Evolutionary conservation across 2,888 invertebrate species (phyloP).

Genomic region (Operophtera brumata): DNA sequence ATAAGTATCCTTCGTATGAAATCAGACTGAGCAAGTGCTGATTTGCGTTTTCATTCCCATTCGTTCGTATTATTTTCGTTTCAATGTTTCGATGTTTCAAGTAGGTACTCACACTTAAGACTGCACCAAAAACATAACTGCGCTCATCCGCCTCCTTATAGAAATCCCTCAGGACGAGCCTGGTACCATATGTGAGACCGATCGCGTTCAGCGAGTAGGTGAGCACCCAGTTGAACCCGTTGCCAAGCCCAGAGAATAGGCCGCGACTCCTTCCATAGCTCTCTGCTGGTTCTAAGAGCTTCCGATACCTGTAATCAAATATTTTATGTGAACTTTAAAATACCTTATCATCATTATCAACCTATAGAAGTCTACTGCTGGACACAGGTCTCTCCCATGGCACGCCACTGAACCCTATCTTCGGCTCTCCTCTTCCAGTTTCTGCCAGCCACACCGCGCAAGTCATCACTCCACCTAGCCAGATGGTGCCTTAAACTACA

Average conservation of each 20-base stretch:
- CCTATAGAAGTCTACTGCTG: too few species aligned
- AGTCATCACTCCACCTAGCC: too few species aligned
- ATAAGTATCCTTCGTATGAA: neutral
- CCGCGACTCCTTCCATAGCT: constrained; percentile 83
- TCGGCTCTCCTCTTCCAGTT: too few species aligned
- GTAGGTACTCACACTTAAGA: constrained; percentile 82
- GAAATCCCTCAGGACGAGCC: constrained; percentile 83
- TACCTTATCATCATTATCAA: too few species aligned
- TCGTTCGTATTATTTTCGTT: too few species aligned
- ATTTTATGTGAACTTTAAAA: neutral
- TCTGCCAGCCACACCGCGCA: too few species aligned
- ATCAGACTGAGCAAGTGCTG: neutral
- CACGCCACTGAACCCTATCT: too few species aligned
- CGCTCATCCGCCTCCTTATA: constrained; percentile 77
- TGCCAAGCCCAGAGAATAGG: constrained; percentile 84
- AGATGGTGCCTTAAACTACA: too few species aligned
- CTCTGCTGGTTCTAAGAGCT: constrained; percentile 82
- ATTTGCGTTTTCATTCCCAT: neutral
- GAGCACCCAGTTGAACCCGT: constrained; percentile 87
- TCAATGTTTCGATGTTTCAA: too few species aligned
- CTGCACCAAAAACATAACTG: constrained; percentile 83
- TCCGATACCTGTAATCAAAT: constrained; percentile 64
- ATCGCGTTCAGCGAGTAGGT: constrained; percentile 87
- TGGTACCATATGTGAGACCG: constrained; percentile 88
- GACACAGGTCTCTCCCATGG: too few species aligned